Percentiles rank a stretch among this genome's conserved stretches.
These are phyloP conservation scores for Gymnocheta viridis DNA, from an alignment of 2,888 invertebrate species.

Conservation along the genomic window DNA sequence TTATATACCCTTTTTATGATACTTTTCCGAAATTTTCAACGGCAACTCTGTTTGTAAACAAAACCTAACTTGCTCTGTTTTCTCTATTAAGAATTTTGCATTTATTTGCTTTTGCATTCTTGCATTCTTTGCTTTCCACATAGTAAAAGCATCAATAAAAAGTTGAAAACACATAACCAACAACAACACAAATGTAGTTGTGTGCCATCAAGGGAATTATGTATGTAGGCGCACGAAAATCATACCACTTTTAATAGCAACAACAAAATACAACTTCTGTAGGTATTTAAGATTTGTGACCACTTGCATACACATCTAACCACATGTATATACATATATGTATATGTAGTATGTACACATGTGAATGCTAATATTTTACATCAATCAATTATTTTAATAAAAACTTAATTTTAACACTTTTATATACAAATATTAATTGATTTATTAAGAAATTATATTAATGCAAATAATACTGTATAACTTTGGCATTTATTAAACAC, in stretches of 20 bases:
- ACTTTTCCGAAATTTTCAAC: too few species aligned
- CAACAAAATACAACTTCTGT: neutral
- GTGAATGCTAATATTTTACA: too few species aligned
- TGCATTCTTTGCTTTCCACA: too few species aligned
- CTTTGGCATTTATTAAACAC: neutral
- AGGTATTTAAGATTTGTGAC: neutral
- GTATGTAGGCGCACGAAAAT: too few species aligned
- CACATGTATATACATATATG: neutral
- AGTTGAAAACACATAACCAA: neutral
- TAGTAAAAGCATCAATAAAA: too few species aligned
- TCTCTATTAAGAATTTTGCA: neutral
- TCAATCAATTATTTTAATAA: neutral
- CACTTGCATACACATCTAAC: neutral
- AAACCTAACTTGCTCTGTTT: neutral
- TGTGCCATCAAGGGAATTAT: too few species aligned
- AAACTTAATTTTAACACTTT: neutral
- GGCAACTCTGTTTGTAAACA: neutral
- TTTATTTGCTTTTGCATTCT: neutral
- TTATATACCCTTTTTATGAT: too few species aligned
- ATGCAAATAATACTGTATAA: neutral
- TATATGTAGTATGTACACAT: neutral
- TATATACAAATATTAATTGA: neutral
- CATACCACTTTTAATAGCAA: neutral
- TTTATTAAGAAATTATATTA: neutral
- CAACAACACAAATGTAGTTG: neutral